phyloP scores from a whole-genome alignment of 2,113 vertebrate genomes.

The Catharus fuscescens region DNA sequence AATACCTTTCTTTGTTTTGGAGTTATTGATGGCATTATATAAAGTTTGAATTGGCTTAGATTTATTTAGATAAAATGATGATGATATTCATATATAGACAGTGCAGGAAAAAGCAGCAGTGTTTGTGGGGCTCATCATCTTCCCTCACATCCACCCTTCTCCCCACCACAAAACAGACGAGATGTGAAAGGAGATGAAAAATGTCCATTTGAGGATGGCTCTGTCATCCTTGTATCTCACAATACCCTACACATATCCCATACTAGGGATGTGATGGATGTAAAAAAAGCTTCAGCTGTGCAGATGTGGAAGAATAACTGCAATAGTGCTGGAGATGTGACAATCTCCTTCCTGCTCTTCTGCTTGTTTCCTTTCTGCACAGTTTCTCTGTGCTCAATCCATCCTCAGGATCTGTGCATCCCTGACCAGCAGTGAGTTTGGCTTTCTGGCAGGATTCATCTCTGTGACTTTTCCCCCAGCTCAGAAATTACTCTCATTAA shows the following conservation, averaged over 20 bases:
- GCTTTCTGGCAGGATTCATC: background rate
- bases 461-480: background rate
- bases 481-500: background rate
- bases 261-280: background rate
- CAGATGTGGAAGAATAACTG: background rate
- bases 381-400: background rate
- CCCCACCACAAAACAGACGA: fast-evolving
- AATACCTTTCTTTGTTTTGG: background rate
- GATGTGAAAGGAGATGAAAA: background rate
- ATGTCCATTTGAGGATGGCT: background rate
- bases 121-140: background rate
- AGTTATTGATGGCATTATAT: background rate
- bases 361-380: background rate
- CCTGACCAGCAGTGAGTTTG: fast-evolving
- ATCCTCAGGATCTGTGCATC: background rate
- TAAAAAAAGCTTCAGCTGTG: background rate
- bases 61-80: background rate
- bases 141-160: background rate
- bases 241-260: background rate
- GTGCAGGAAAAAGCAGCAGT: background rate
- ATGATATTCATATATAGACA: background rate
- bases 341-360: background rate
- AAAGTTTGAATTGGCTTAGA: background rate
- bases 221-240: background rate
- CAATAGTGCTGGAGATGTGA: background rate